Evolutionary conservation across 2,888 invertebrate species (phyloP).

Genomic region (Bombylius major): DNA sequence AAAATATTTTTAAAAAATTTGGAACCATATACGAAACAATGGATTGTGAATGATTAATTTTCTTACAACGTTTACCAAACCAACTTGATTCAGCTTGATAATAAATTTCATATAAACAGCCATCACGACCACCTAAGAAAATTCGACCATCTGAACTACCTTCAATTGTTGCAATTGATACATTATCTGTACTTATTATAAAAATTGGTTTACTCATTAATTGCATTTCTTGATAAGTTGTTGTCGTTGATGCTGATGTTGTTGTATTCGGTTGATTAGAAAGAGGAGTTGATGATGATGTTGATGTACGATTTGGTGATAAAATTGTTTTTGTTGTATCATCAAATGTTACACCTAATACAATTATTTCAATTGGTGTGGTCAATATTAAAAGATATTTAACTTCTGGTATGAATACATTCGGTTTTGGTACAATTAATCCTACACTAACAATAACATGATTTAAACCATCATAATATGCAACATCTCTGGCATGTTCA

Average conservation of each 20-base stretch:
- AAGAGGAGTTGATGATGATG: slow-evolving; percentile 11
- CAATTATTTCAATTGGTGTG: slow-evolving; percentile 86
- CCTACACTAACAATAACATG: slow-evolving; percentile 92
- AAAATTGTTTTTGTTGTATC: slow-evolving; percentile 25
- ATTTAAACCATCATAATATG: slow-evolving; percentile 90
- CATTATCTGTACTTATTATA: slow-evolving; percentile 79
- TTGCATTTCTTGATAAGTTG: slow-evolving; percentile 61
- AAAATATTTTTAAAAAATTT: slow-evolving; percentile 68
- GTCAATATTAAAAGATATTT: slow-evolving; percentile 83
- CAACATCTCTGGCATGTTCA: slow-evolving; percentile 87
- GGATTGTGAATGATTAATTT: slow-evolving; percentile 86
- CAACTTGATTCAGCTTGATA: slow-evolving; percentile 88
- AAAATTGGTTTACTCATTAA: slow-evolving; percentile 91
- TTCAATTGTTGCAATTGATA: slow-evolving; percentile 67
- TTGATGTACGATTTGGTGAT: slow-evolving; percentile 16
- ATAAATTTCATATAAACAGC: slow-evolving; percentile 84
- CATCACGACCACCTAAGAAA: slow-evolving; percentile 91
- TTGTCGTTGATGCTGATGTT: slow-evolving; percentile 10
- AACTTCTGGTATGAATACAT: slow-evolving; percentile 81
- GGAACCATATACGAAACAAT: slow-evolving; percentile 79
- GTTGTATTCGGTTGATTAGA: neutral
- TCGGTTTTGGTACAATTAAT: slow-evolving; percentile 73
- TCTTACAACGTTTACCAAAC: slow-evolving; percentile 91
- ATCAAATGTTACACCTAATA: slow-evolving; percentile 33
- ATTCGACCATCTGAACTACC: slow-evolving; percentile 76